Evolutionary conservation across 2,113 vertebrate genomes (phyloP).

Genomic region (Gallinago paraguaiae): DNA sequence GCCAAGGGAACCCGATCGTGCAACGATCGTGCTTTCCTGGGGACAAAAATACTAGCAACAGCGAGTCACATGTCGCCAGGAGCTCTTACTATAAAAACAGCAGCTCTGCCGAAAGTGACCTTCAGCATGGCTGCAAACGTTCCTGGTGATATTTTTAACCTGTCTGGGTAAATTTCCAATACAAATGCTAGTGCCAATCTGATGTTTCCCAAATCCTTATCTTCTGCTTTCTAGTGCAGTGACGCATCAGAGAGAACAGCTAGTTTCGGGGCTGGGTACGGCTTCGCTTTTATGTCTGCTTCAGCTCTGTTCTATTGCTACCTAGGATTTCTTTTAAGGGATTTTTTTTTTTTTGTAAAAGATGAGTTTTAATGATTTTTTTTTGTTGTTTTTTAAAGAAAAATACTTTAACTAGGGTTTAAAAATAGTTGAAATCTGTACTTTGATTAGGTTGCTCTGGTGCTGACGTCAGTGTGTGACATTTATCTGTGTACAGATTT

Average conservation of each 20-base stretch:
- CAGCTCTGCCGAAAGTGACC: neutral
- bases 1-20: neutral
- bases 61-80: accelerated
- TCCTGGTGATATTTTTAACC: slow-evolving; percentile 48
- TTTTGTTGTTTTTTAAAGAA: neutral
- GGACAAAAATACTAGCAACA: neutral
- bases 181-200: slow-evolving; percentile 13
- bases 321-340: neutral
- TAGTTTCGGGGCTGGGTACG: neutral
- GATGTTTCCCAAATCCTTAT: slow-evolving; percentile 41
- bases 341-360: neutral
- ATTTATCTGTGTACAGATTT: slow-evolving; percentile 47
- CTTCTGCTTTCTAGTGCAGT: slow-evolving; percentile 45
- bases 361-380: neutral
- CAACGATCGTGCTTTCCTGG: neutral
- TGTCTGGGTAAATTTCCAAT: slow-evolving; percentile 49
- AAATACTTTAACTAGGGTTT: neutral
- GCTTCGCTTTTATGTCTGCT: neutral
- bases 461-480: slow-evolving; percentile 27
- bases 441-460: slow-evolving; percentile 58
- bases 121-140: neutral
- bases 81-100: neutral
- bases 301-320: neutral
- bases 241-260: neutral
- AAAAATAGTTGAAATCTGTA: slow-evolving; percentile 55